These are phyloP conservation scores for Physocephala rufipes DNA, from an alignment of 2,888 invertebrate species.

Conservation along the genomic window DNA sequence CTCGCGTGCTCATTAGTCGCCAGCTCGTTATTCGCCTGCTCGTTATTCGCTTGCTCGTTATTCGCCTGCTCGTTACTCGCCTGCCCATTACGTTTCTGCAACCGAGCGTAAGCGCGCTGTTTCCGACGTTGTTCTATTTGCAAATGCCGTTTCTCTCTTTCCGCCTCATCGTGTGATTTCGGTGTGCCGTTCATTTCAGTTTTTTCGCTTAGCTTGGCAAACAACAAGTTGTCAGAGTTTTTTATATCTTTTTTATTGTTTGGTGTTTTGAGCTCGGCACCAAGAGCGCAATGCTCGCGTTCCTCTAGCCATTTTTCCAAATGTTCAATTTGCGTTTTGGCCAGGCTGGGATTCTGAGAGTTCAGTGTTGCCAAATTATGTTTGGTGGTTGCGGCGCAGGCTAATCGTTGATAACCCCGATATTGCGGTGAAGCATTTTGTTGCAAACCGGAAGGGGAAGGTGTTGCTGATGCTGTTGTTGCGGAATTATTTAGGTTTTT, in stretches of 20 bases:
- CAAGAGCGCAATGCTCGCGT: slow-evolving; percentile 44
- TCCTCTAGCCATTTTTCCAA: slow-evolving; percentile 68
- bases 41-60: slow-evolving; percentile 45
- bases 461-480: slow-evolving; percentile 38
- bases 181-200: slow-evolving; percentile 54
- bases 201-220: slow-evolving; percentile 63
- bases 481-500: slow-evolving; percentile 36
- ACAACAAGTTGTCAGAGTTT: slow-evolving; percentile 63
- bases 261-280: slow-evolving; percentile 40
- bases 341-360: slow-evolving; percentile 53
- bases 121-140: slow-evolving; percentile 54
- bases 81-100: slow-evolving; percentile 23
- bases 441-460: slow-evolving; percentile 36
- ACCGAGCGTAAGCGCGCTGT: slow-evolving; percentile 41
- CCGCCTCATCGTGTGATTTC: slow-evolving; percentile 32
- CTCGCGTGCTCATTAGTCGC: not conserved
- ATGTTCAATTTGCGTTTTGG: slow-evolving; percentile 59
- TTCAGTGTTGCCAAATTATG: slow-evolving; percentile 55
- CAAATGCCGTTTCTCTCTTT: slow-evolving; percentile 37
- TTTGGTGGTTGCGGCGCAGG: slow-evolving; percentile 48
- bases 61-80: slow-evolving; percentile 37
- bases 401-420: slow-evolving; percentile 55
- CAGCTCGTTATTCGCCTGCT: slow-evolving; percentile 34
- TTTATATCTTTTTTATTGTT: slow-evolving; percentile 59
- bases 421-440: slow-evolving; percentile 52